Conservation (phyloP, 2,797 vertebrate species). For the Pachyuromys duprasi region DNA sequence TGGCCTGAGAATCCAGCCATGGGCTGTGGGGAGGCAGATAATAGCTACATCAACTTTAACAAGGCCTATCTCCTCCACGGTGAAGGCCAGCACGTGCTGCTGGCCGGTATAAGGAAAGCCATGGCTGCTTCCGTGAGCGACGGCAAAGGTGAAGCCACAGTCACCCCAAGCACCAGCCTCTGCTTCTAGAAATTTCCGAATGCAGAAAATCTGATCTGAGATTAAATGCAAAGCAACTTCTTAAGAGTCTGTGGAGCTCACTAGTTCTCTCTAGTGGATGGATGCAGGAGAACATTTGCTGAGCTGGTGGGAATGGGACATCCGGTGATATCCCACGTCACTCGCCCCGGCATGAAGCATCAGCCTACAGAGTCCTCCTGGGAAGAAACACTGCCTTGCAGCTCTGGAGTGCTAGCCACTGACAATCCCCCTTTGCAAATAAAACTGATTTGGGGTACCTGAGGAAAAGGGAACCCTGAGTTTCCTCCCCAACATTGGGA, state of each 20-base stretch:
- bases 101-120: slow-evolving; percentile 67
- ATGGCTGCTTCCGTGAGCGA: slow-evolving; percentile 56
- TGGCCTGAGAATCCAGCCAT: slow-evolving; percentile 81
- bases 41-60: slow-evolving; percentile 72
- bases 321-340: background rate
- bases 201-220: slow-evolving; percentile 79
- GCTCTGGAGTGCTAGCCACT: background rate
- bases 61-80: slow-evolving; percentile 80
- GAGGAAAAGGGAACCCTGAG: background rate
- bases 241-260: slow-evolving; percentile 73
- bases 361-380: background rate
- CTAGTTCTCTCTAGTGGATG: slow-evolving; percentile 70
- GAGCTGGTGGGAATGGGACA: slow-evolving; percentile 53
- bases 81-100: slow-evolving; percentile 62
- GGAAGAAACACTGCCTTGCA: background rate
- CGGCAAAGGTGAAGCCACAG: slow-evolving; percentile 57
- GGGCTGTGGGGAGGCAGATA: slow-evolving; percentile 53
- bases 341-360: background rate
- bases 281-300: slow-evolving; percentile 63
- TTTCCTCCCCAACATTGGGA: slow-evolving; percentile 19
- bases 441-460: background rate
- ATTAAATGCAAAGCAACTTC: slow-evolving; percentile 84
- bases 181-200: slow-evolving; percentile 79
- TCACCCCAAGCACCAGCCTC: slow-evolving; percentile 51
- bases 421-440: background rate